A percentile compares a stretch with the other conserved stretches of the same genome.
Conservation (phyloP, 2,888 invertebrate genomes). For the Allolobophora icterica region DNA sequence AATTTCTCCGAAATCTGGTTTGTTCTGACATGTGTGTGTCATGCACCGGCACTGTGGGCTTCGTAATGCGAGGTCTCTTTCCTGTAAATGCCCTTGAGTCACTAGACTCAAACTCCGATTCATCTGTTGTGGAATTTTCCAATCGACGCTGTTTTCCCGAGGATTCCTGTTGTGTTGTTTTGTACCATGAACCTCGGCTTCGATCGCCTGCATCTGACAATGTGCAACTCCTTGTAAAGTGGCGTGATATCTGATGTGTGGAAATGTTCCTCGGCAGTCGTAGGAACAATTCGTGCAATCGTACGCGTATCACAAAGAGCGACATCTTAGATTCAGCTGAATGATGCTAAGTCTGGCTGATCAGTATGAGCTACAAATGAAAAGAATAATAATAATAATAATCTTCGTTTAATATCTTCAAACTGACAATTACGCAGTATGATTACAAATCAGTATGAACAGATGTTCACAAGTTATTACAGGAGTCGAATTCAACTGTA, state of each 20-base stretch:
- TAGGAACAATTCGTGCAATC: not conserved
- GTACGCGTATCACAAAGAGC: not conserved
- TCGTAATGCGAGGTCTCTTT: conserved; percentile 10
- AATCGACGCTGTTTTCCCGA: not conserved
- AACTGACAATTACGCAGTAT: too few species aligned
- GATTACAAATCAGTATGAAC: too few species aligned
- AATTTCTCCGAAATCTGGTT: not conserved
- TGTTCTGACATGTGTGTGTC: not conserved
- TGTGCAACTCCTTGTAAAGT: not conserved
- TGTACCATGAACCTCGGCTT: not conserved
- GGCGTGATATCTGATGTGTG: not conserved
- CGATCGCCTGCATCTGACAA: not conserved
- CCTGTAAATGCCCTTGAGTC: not conserved
- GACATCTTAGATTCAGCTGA: not conserved
- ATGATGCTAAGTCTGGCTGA: not conserved
- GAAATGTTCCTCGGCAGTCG: not conserved
- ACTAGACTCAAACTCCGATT: not conserved
- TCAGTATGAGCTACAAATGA: not conserved
- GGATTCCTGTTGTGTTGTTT: not conserved
- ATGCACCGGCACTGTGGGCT: not conserved
- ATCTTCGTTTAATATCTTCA: too few species aligned
- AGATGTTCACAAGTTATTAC: too few species aligned
- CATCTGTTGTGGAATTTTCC: not conserved
- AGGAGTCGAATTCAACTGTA: too few species aligned
- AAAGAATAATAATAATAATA: too few species aligned